Conservation (phyloP, 2,888 invertebrate genomes). For the Lissonota sp. region DNA sequence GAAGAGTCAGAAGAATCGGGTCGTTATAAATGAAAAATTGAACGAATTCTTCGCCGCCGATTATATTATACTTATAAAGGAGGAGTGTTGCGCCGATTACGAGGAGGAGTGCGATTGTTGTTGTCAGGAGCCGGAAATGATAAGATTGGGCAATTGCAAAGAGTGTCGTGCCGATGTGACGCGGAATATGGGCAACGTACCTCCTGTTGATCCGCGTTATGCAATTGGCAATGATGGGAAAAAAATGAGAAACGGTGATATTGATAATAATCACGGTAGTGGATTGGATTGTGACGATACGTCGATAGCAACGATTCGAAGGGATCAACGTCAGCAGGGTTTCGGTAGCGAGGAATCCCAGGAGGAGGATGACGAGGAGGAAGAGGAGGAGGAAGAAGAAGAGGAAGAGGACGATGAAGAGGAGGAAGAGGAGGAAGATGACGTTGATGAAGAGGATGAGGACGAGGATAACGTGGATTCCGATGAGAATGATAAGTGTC, state of each 20-base stretch:
- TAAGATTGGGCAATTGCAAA: conserved; percentile 87
- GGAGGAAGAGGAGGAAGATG: conserved; percentile 69
- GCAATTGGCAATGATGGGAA: conserved; percentile 69
- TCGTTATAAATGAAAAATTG: conserved; percentile 94
- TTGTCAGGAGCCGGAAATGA: conserved; percentile 90
- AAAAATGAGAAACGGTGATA: conserved; percentile 63
- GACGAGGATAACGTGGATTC: conserved; percentile 64
- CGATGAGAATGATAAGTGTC: conserved; percentile 70
- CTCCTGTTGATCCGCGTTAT: conserved; percentile 57
- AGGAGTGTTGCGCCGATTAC: conserved; percentile 94
- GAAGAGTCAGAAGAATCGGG: conserved; percentile 89
- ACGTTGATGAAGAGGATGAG: conserved; percentile 64
- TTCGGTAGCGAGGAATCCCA: conserved; percentile 70
- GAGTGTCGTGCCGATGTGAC: conserved; percentile 82
- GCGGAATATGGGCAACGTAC: conserved; percentile 80
- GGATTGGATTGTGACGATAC: conserved; percentile 47
- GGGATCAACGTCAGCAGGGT: conserved; percentile 41
- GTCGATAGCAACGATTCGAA: conserved; percentile 41
- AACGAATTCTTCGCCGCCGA: conserved; percentile 97
- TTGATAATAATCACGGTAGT: conserved; percentile 38
- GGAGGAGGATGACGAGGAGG: conserved; percentile 66
- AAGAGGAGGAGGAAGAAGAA: conserved; percentile 72
- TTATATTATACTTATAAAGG: conserved; percentile 95
- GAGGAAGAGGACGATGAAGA: conserved; percentile 68
- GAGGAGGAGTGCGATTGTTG: conserved; percentile 89